These are phyloP conservation scores for Turritopsis rubra DNA, from an alignment of 30 jellyfish, hydroid and myxozoan species.

Conservation along the genomic window DNA sequence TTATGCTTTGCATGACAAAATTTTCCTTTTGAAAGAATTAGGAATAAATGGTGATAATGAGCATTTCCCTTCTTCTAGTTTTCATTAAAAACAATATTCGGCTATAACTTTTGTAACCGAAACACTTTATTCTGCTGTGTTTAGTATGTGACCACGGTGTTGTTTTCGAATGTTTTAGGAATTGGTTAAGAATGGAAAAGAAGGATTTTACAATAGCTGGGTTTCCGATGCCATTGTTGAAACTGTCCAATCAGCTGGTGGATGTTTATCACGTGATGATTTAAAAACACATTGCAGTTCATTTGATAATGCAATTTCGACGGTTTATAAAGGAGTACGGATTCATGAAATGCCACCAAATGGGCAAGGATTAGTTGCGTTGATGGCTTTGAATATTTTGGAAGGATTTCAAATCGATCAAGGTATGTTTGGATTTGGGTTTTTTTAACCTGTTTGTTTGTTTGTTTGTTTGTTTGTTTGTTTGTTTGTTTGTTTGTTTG, in stretches of 20 bases:
- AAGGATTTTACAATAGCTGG: slow-evolving; percentile 73
- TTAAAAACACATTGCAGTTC: slow-evolving; percentile 45
- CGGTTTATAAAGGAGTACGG: slow-evolving; percentile 48
- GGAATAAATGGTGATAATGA: too few species aligned
- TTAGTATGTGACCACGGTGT: not conserved
- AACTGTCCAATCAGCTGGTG: slow-evolving; percentile 74
- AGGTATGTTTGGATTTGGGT: slow-evolving; percentile 24
- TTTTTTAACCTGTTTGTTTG: not conserved
- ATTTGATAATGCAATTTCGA: slow-evolving; percentile 66
- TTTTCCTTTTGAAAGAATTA: too few species aligned
- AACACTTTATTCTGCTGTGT: not conserved
- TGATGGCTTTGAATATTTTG: slow-evolving; percentile 73
- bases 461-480: not conserved
- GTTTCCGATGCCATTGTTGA: slow-evolving; percentile 70
- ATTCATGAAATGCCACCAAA: slow-evolving; percentile 93
- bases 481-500: too few species aligned
- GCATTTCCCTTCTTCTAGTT: too few species aligned
- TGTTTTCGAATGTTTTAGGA: slow-evolving; percentile 32
- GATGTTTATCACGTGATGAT: slow-evolving; percentile 58
- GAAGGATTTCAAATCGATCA: slow-evolving; percentile 48
- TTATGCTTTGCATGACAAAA: too few species aligned
- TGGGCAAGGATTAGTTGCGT: slow-evolving; percentile 88
- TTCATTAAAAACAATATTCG: not conserved
- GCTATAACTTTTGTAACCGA: too few species aligned
- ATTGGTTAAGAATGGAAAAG: slow-evolving; percentile 58